Percentiles rank a stretch among this genome's conserved stretches.
phyloP scores from a whole-genome alignment of 2,113 vertebrate genomes.

The Anarrhichthys ocellatus region DNA sequence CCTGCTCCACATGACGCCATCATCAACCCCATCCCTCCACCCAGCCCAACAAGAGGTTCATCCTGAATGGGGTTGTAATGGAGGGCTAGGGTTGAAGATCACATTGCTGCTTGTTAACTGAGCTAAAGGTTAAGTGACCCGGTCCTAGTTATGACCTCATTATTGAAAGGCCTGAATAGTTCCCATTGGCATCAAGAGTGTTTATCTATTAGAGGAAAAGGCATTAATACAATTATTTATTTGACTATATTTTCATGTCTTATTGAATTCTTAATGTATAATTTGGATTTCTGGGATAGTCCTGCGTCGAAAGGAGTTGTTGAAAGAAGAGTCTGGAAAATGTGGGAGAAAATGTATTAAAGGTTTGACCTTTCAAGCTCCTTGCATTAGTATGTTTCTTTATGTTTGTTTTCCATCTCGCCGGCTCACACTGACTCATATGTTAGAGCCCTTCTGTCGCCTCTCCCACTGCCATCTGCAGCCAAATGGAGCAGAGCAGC shows the following conservation, averaged over 20 bases:
- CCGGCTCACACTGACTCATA: conserved; percentile 39
- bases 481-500: conserved; percentile 22
- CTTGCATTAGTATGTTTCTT: background rate
- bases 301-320: background rate
- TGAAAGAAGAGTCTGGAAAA: background rate
- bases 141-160: too few species aligned
- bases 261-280: background rate
- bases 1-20: too few species aligned
- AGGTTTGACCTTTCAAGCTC: conserved; percentile 22
- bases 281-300: background rate
- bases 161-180: too few species aligned
- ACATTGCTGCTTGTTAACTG: too few species aligned
- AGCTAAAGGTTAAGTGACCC: too few species aligned
- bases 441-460: conserved; percentile 23
- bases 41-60: too few species aligned
- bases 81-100: too few species aligned
- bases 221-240: background rate
- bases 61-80: too few species aligned
- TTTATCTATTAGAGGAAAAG: too few species aligned
- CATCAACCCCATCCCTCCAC: too few species aligned
- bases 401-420: conserved; percentile 30
- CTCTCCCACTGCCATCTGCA: conserved; percentile 2
- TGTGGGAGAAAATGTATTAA: conserved; percentile 2
- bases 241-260: background rate
- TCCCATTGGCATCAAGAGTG: too few species aligned